Base-by-base conservation (phyloP, 2,113 vertebrate genomes). In the Gasterosteus aculeatus region DNA sequence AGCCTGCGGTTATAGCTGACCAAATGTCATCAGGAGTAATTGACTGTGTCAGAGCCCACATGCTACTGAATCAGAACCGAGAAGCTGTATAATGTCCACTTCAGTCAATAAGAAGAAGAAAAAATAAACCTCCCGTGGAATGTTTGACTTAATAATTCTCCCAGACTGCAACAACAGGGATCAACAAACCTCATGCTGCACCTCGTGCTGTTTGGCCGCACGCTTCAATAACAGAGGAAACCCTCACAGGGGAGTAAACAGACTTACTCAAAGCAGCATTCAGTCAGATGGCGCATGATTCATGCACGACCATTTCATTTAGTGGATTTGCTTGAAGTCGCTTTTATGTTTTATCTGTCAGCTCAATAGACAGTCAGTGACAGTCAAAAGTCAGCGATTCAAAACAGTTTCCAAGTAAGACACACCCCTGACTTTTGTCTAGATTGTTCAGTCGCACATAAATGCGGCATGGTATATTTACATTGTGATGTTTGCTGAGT, bases 131-230 rank as follows among this genome's bases (percentile, higher is more conserved):
- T 87, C 83, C 69, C 80, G 74, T 75, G 75, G 66, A 84, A 85
- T 54, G 64, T 84, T 58, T 82, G 72, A 86, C 63, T 78, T 61
- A 38, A 75, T 71, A 83, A 76, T 88, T 80, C 62, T 81, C 47
- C 33, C 33, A 47, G 29, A 61, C 29, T 1, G 4, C 5, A 12
- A 69, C 60, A 74, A 68, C 72, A 65, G 42, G 58, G 47, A 79
- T 85, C 53, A 81, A 67, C 56, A 84, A 67, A 75, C 63, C 64
- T 51, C 15, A 4, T 58, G 19, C 64, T 61, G 38, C n/a, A 68
- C 51, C 58, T n/a, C 77, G 65, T 18, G 41, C 26, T 61, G 11
- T 33, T 58, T 54, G 31, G 39, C 69, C 38, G n/a, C 41, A 59
- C 22, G 33, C 22, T 71, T 15, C 9, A n/a, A 10, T 1, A 41